Percentiles rank a stretch among this genome's conserved stretches.
phyloP scores from a whole-genome alignment of 2,888 invertebrate species.

The Chromoteleia sp. region DNA sequence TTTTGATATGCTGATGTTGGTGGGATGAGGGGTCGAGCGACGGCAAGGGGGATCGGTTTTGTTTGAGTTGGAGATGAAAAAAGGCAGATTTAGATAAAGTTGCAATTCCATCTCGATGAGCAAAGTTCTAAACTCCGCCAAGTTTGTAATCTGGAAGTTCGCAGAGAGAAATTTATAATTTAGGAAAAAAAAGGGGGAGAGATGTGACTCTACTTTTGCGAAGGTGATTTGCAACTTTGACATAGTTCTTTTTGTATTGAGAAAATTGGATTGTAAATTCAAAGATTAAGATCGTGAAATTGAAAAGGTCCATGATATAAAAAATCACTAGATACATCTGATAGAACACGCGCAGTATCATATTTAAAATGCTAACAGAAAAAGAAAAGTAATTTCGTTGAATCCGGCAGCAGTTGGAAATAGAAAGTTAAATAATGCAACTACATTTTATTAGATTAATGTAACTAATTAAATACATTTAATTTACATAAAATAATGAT shows the following conservation, averaged over 20 bases:
- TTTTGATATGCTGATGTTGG: background rate
- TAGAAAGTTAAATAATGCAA: too few relatives aligned
- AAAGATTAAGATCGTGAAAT: background rate
- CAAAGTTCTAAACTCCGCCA: conserved; percentile 28
- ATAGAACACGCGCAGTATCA: too few relatives aligned
- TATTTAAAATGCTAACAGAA: too few relatives aligned
- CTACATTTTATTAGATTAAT: too few relatives aligned
- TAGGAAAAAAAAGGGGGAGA: conserved; percentile 12
- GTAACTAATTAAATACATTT: too few relatives aligned
- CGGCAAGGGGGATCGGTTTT: background rate
- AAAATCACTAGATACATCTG: too few relatives aligned
- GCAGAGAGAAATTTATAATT: conserved; percentile 15
- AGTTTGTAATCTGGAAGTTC: conserved; percentile 31
- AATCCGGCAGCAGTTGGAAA: too few relatives aligned
- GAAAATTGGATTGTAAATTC: conserved; percentile 2
- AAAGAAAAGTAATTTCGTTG: too few relatives aligned
- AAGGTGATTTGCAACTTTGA: background rate
- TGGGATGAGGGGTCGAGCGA: background rate
- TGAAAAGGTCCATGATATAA: too few relatives aligned
- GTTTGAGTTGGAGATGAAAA: conserved; percentile 6
- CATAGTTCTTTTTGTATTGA: too few relatives aligned
- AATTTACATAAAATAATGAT: too few relatives aligned
- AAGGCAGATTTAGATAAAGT: conserved; percentile 11
- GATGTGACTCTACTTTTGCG: background rate
- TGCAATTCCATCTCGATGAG: background rate